Percentiles rank a stretch among this genome's conserved stretches.
phyloP scores from a whole-genome alignment of 2,888 invertebrate species.

The Seladonia tumulorum region DNA sequence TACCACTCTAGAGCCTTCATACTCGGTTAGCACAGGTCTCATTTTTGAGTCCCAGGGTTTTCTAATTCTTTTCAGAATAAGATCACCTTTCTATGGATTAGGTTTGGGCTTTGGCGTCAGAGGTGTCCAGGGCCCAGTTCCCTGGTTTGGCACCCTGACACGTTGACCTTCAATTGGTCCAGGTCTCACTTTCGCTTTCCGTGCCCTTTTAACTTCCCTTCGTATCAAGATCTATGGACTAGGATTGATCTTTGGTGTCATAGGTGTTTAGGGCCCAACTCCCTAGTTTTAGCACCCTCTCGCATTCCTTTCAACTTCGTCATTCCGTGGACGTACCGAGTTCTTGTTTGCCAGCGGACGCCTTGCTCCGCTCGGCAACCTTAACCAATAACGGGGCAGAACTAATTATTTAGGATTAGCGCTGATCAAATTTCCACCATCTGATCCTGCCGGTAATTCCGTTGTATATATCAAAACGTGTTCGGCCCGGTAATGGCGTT shows the following conservation, averaged over 20 bases:
- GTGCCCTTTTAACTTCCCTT: not conserved
- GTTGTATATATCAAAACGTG: conserved; percentile 57
- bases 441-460: conserved; percentile 64
- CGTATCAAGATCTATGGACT: too few relatives aligned
- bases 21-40: too few relatives aligned
- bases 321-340: not conserved
- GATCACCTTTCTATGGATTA: too few relatives aligned
- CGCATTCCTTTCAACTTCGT: too few relatives aligned
- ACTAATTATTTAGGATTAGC: conserved; percentile 60
- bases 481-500: conserved; percentile 56
- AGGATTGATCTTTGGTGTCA: too few relatives aligned
- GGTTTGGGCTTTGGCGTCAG: too few relatives aligned
- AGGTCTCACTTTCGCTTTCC: not conserved
- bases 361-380: not conserved
- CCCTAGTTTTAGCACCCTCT: too few relatives aligned
- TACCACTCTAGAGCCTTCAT: too few relatives aligned
- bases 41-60: too few relatives aligned
- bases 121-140: not conserved
- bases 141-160: not conserved
- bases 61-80: too few relatives aligned
- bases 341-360: not conserved
- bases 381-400: conserved; percentile 25
- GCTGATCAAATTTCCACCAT: conserved; percentile 66
- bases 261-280: too few relatives aligned
- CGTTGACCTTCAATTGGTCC: not conserved